These are phyloP conservation scores for Macrosoma leucophasiata DNA, from an alignment of 2,888 invertebrate genomes.

Conservation along the genomic window DNA sequence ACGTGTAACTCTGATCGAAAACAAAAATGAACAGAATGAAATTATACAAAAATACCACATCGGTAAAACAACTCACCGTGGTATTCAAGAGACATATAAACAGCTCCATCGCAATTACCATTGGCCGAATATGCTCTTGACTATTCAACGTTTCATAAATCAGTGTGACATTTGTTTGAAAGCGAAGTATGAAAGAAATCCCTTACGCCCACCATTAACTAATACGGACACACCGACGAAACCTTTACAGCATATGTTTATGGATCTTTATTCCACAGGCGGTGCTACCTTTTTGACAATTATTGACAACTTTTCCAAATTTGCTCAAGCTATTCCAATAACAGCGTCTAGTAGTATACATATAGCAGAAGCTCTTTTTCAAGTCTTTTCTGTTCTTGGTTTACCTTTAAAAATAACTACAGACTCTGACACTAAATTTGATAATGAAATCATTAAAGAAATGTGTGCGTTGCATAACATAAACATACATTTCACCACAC, in stretches of 20 bases:
- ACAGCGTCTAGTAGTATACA: constrained; percentile 22
- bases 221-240: constrained; percentile 17
- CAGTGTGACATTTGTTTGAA: constrained; percentile 16
- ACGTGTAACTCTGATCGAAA: constrained; percentile 14
- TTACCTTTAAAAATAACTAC: constrained; percentile 27
- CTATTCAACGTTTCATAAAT: constrained; percentile 18
- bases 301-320: constrained; percentile 31
- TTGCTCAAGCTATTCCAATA: constrained; percentile 27
- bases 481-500: constrained; percentile 21
- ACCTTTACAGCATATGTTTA: constrained; percentile 20
- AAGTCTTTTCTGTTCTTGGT: constrained; percentile 23
- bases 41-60: constrained; percentile 19
- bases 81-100: constrained; percentile 18
- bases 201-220: constrained; percentile 8
- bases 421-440: constrained; percentile 29
- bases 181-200: constrained; percentile 16
- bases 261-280: constrained; percentile 11
- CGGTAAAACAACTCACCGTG: constrained; percentile 17
- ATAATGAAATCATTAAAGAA: constrained; percentile 30
- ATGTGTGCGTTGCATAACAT: constrained; percentile 14
- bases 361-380: constrained; percentile 25
- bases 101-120: constrained; percentile 17
- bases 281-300: constrained; percentile 25
- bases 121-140: constrained; percentile 14
- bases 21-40: constrained; percentile 16